Evolutionary conservation across 1,140 invertebrate genomes (phyloP).

Genomic region (Drosophila pseudoobscura): DNA sequence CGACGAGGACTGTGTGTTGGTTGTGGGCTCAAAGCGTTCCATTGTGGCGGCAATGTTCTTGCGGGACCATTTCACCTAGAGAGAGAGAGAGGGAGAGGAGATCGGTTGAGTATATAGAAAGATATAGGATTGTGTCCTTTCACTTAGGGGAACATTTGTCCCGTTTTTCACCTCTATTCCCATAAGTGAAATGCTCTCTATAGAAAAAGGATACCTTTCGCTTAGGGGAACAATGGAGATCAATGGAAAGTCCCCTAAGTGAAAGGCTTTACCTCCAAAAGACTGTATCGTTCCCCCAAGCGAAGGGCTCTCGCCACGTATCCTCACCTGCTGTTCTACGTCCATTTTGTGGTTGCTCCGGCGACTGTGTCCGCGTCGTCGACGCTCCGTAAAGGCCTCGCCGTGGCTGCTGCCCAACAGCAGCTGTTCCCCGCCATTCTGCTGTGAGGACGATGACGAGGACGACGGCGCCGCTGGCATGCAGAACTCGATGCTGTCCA

Average conservation of each 20-base stretch:
- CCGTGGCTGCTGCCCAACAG: slow-evolving; percentile 62
- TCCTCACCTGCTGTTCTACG: slow-evolving; percentile 75
- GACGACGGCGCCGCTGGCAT: slow-evolving; percentile 67
- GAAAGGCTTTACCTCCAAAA: too few species aligned
- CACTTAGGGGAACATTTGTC: too few species aligned
- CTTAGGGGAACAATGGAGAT: too few species aligned
- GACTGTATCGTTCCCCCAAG: too few species aligned
- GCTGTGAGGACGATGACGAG: slow-evolving; percentile 55
- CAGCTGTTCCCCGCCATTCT: slow-evolving; percentile 63
- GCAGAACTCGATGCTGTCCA: slow-evolving; percentile 81
- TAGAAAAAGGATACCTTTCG: too few species aligned
- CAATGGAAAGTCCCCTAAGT: too few species aligned
- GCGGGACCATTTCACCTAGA: slow-evolving; percentile 83
- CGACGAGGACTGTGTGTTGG: slow-evolving; percentile 66
- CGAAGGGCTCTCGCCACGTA: too few species aligned
- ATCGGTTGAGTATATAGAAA: neutral
- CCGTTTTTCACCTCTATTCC: too few species aligned
- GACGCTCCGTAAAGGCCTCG: slow-evolving; percentile 75
- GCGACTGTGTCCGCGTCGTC: slow-evolving; percentile 71
- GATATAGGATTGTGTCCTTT: neutral
- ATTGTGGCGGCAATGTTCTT: slow-evolving; percentile 86
- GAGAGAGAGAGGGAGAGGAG: too few species aligned
- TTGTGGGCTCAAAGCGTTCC: slow-evolving; percentile 85
- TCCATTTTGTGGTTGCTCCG: slow-evolving; percentile 81
- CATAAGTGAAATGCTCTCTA: too few species aligned